Base-by-base conservation (phyloP, 2,888 invertebrate species). In the Galerucella nymphaeae region DNA sequence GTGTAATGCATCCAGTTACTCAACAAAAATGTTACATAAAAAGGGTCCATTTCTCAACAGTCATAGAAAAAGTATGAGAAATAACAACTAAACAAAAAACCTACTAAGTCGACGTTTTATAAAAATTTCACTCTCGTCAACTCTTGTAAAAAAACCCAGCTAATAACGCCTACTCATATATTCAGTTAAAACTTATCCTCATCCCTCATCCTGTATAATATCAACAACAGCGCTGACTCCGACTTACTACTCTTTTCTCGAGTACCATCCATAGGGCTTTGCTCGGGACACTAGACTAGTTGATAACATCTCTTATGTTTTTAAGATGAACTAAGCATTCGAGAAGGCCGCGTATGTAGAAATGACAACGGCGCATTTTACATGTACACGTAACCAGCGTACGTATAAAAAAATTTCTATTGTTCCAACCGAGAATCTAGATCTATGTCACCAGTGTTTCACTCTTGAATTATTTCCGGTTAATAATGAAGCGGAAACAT, bases 241-340 rank as follows among this genome's bases (percentile, higher is more conserved):
- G 58, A 45, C 66, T 66, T 66, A 66, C 45, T 66, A 66, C 18
- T 66, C 16, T 55, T n/a, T 18, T 66, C 38, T 66, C 20, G 58
- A 66, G 58, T 18, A 45, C 10, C 66, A 66, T 66, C 48, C 41
- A 48, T 23, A 50, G 48, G 67, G 48, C 67, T 67, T 67, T 67
- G 59, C 67, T 38, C 58, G 67, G 67, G 30, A 67, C 30, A 59
- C 59, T 67, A 61, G 67, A 67, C 59, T 48, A 67, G 67, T 67
- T 67, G 61, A 67, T 67, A 67, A 67, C 67, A 38, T 45, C 67
- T 61, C 67, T 67, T 50, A 38, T 62, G 61, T 42, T 42, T 38
- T 62, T 62, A 42, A 62, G 61, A 62, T 61, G 61, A 61, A 61
- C 61, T 61, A 41, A 62, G 42, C 23, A 62, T 62, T 42, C 61